Conservation (phyloP, 2,113 vertebrate species). For the human (Homo sapiens) region GRCh38 chr11:66012001-66012500, state of each 20-base stretch:
- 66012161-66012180: conserved; percentile 80
- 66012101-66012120: conserved; percentile 68
- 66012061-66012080: not conserved
- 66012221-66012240: conserved; percentile 87
- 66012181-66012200: conserved; percentile 82
- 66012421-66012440: not conserved
- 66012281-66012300: conserved; percentile 79
- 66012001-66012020: fast-evolving
- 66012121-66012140: not conserved
- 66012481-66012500: not conserved
- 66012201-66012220: conserved; percentile 87
- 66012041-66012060: not conserved
- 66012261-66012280: conserved; percentile 83
- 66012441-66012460: not conserved
- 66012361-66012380: not conserved
- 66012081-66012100: conserved; percentile 57
- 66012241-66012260: conserved; percentile 86
- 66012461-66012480: not conserved
- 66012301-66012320: not conserved
- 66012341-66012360: fast-evolving
- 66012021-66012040: not conserved
- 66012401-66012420: not conserved
- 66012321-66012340: not conserved
- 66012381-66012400: not conserved
- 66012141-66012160: conserved; percentile 44